Conservation (phyloP, 2,888 invertebrate genomes). For the Diloba caeruleocephala region DNA sequence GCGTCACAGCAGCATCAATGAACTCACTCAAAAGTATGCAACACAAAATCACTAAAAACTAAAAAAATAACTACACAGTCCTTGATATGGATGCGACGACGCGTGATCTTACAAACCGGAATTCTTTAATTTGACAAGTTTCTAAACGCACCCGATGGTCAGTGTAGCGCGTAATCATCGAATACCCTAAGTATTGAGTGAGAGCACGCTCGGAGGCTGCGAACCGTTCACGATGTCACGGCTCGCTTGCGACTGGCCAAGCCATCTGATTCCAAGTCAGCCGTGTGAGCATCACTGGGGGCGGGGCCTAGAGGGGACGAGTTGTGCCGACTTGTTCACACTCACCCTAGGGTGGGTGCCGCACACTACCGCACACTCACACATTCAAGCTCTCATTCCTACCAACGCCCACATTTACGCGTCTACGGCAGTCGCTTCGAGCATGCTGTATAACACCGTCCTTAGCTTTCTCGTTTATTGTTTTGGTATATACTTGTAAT, state of each 20-base stretch:
- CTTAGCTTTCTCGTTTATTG: constrained; percentile 50
- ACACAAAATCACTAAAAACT: constrained; percentile 71
- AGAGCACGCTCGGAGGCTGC: constrained; percentile 77
- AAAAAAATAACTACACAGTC: constrained; percentile 77
- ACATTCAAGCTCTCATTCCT: constrained; percentile 49
- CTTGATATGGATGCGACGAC: constrained; percentile 63
- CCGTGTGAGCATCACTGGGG: constrained; percentile 87
- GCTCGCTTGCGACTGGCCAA: constrained; percentile 88
- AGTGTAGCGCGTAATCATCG: constrained; percentile 87
- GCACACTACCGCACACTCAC: constrained; percentile 69
- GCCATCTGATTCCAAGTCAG: constrained; percentile 89
- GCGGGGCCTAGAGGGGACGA: constrained; percentile 77
- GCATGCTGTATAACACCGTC: constrained; percentile 54
- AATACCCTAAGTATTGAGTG: constrained; percentile 80
- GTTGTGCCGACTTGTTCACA: constrained; percentile 58
- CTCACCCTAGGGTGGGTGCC: constrained; percentile 78
- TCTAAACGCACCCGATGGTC: constrained; percentile 77
- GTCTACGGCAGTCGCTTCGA: constrained; percentile 53
- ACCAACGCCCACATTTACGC: constrained; percentile 50
- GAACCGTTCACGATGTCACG: constrained; percentile 88
- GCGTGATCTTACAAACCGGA: constrained; percentile 70
- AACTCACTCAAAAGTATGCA: constrained; percentile 62
- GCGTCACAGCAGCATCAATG: constrained; percentile 57
- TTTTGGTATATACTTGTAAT: constrained; percentile 33
- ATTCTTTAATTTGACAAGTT: constrained; percentile 86